These are phyloP conservation scores for Diabrotica undecimpunctata DNA, from an alignment of 1,140 invertebrate genomes.

Conservation along the genomic window DNA sequence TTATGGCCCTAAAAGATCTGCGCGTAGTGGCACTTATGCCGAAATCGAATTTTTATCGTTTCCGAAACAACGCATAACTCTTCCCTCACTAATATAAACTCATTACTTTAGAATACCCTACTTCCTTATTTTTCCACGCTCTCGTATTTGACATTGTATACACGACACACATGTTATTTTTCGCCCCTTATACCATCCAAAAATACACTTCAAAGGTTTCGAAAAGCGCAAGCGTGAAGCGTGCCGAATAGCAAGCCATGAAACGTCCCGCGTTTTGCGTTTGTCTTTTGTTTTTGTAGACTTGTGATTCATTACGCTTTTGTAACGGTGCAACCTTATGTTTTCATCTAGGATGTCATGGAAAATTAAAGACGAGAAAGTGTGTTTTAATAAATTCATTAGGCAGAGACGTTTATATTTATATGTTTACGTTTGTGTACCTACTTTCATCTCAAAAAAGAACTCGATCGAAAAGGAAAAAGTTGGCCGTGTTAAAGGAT, in stretches of 20 bases:
- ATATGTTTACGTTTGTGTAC: background rate
- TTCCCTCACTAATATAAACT: too few relatives aligned
- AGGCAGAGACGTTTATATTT: background rate
- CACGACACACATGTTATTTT: background rate
- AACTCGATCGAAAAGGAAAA: too few relatives aligned
- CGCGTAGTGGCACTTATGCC: too few relatives aligned
- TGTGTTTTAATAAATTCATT: background rate
- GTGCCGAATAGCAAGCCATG: background rate
- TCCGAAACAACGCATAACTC: too few relatives aligned
- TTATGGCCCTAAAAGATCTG: too few relatives aligned
- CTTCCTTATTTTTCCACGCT: slow-evolving; percentile 2
- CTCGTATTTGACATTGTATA: slow-evolving; percentile 1
- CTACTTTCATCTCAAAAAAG: too few relatives aligned
- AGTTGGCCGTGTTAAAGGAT: too few relatives aligned
- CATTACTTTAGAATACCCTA: background rate
- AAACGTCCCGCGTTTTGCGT: background rate
- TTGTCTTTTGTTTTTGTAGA: slow-evolving; percentile 1
- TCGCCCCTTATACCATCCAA: background rate
- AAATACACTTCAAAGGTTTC: slow-evolving; percentile 2
- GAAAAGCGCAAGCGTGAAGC: background rate
- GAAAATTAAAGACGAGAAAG: background rate
- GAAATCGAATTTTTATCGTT: too few relatives aligned
- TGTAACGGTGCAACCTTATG: background rate
- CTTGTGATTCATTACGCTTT: background rate
- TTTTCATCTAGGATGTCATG: slow-evolving; percentile 2